Evolutionary conservation across 2,888 invertebrate genomes (phyloP), one percentile per base, ranked within the genome.

Genomic region (Cybosia mesomella): DNA sequence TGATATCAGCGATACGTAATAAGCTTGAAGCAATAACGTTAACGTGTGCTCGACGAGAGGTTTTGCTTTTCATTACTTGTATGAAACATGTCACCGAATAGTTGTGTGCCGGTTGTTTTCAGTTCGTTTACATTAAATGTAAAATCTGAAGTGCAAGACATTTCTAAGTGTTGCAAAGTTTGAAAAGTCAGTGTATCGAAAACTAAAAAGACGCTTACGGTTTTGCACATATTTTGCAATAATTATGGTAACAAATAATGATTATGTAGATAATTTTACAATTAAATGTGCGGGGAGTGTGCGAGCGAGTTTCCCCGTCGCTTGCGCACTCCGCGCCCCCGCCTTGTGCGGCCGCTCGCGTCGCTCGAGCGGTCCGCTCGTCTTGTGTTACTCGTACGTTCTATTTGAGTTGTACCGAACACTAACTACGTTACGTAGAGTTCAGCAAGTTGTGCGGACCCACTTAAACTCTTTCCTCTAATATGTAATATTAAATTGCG

Each of bases 221-320:
- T 93, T 94, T 92, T 93, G 94, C 94, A 94, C 94, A 91, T 92
- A 90, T 93, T 94, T 92, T 92, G 93, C 93, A 94, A 93, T 92
- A 91, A 91, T 89, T 91, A 91, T 88, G 87, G 83, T 90, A 88
- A 92, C 88, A 88, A 76, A 89, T 89, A 89, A 87, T 83, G 84
- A 88, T 89, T 90, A 91, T 87, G 87, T 92, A 92, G 89, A 89
- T 91, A 89, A 84, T 90, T 91, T 90, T 88, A 79, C 87, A 85
- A 76, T 77, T 76, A 73, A 66, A 66, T 62, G 85, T 74, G 88
- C 83, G 87, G 82, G 82, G 86, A 77, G 87, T 80, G 89, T 67
- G 83, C 83, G 83, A 81, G 88, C 85, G 89, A 83, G 75, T 64
- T 91, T 90, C 92, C 91, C 91, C 91, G 79, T 85, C 89, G 87